Evolutionary conservation across 2,113 vertebrate genomes (phyloP).

Genomic region (Melanerpes aurifrons): DNA sequence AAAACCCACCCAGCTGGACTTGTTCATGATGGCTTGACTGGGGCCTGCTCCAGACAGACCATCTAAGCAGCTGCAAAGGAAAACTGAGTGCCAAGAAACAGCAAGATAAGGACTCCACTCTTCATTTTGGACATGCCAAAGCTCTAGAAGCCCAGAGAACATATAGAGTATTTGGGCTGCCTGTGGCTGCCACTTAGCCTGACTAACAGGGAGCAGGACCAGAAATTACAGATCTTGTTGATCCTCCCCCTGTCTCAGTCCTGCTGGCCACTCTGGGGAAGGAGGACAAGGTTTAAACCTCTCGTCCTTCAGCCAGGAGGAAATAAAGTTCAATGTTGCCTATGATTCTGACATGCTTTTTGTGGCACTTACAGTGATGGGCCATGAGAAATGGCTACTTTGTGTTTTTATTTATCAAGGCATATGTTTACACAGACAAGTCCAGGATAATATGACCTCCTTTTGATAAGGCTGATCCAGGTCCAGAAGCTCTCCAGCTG

Average conservation of each 20-base stretch:
- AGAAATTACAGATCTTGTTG: not conserved
- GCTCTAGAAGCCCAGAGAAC: not conserved
- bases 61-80: not conserved
- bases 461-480: not conserved
- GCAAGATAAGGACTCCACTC: not conserved
- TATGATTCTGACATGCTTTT: not conserved
- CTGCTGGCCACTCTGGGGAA: not conserved
- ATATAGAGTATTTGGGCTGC: not conserved
- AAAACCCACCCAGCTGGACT: not conserved
- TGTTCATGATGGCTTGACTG: not conserved
- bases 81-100: not conserved
- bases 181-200: not conserved
- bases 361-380: not conserved
- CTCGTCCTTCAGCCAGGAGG: not conserved
- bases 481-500: not conserved
- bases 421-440: conserved; percentile 24
- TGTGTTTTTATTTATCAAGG: conserved; percentile 15
- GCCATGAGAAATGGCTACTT: not conserved
- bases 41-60: not conserved
- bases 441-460: not conserved
- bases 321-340: not conserved
- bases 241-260: not conserved
- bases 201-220: not conserved
- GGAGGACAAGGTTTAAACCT: not conserved
- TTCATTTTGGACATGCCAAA: not conserved